Base-by-base conservation (phyloP, 2,797 vertebrate species). In the Antennarius maculatus region DNA sequence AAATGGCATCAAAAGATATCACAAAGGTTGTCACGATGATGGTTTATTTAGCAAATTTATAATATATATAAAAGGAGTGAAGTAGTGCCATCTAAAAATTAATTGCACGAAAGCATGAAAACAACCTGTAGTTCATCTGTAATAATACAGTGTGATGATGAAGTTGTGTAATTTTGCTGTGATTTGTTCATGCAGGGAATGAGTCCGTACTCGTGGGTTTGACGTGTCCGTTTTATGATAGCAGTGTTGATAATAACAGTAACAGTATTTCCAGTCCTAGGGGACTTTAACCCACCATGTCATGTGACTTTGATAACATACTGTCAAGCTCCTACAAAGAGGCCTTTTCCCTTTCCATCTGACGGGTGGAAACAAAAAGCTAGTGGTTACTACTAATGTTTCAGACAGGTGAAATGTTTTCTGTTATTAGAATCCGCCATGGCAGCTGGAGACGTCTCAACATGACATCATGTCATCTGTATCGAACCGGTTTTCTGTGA, bases 351-450 rank as follows among this genome's bases (percentile, higher is more conserved):
- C 73, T 65, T 69, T 79, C 72, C 39, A 58, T 61, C 42, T 18
- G 54, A 73, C 57, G 7, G 39, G n/a, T 53, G 13, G 55, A 70
- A 48, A 69, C 66, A 43, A 62, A 59, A 58, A 72, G 54, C 72
- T 60, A 54, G 49, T 69, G 70, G 73, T 86, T 71, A 76, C 60
- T 6, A 59, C 29, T 69, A 77, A 86, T 64, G 76, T 15, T 37
- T 61, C 8, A 61, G 81, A 83, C 84, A 79, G 77, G 65, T 60
- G 23, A 69, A 55, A 77, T 31, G 76, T 77, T 78, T 76, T 58
- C 62, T 56, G 62, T 71, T 50, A 74, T 87, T 83, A 78, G 53
- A 42, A 70, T 62, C 42, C 39, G 51, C 46, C 59, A 69, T 28
- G 54, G 71, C 58, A 34, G 68, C 70, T 63, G 58, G 29, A 64